Conservation (phyloP, 2,113 vertebrate genomes). For the Cranoglanis bouderius region DNA sequence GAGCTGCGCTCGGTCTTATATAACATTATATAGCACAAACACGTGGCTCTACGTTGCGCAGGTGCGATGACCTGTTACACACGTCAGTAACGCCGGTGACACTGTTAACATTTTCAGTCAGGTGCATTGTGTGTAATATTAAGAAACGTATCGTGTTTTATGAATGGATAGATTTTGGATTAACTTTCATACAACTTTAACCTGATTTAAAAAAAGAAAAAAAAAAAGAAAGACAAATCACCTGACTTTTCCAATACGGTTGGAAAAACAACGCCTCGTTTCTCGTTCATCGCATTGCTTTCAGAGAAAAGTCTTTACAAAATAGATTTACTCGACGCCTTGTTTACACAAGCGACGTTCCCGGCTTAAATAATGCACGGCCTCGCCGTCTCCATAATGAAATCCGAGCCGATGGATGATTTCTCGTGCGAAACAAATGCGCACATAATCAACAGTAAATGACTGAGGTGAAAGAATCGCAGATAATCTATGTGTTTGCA, state of each 20-base stretch:
- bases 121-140: neutral
- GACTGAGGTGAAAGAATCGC: neutral
- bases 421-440: slow-evolving; percentile 28
- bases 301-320: slow-evolving; percentile 37
- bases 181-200: neutral
- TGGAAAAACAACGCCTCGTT: slow-evolving; percentile 7
- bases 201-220: neutral
- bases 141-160: neutral
- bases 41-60: neutral
- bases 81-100: neutral
- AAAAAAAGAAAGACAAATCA: neutral
- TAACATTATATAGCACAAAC: too few species aligned
- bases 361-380: slow-evolving; percentile 33
- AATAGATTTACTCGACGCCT: slow-evolving; percentile 36
- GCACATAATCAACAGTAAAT: slow-evolving; percentile 27
- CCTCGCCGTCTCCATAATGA: slow-evolving; percentile 11
- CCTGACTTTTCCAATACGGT: neutral
- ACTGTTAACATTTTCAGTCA: neutral
- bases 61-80: neutral
- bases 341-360: slow-evolving; percentile 30
- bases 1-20: neutral
- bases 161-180: too few species aligned
- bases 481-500: neutral
- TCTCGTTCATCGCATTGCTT: neutral
- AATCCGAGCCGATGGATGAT: slow-evolving; percentile 16